phyloP scores from a whole-genome alignment of 2,797 vertebrate species.

The Phylloscopus collybita region DNA sequence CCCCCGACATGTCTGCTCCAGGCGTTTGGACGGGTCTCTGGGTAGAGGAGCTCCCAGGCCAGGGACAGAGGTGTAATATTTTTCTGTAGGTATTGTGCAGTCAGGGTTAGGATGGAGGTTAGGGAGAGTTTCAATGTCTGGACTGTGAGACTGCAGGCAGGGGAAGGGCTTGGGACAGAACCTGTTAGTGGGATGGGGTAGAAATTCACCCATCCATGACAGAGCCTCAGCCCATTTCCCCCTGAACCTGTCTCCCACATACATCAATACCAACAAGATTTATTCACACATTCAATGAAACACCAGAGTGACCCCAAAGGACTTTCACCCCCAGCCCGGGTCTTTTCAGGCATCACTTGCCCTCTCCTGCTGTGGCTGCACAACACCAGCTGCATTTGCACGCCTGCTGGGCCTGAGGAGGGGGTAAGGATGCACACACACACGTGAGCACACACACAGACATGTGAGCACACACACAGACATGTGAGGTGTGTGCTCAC shows the following conservation, averaged over 20 bases:
- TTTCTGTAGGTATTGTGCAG: background rate
- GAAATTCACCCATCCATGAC: background rate
- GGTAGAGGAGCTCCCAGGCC: background rate
- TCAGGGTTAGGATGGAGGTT: background rate
- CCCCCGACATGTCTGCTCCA: background rate
- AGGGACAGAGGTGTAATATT: background rate
- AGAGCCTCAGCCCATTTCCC: background rate
- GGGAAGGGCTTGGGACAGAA: background rate
- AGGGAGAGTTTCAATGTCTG: background rate
- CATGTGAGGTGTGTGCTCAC: rapidly evolving
- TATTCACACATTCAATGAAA: background rate
- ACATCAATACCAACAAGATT: background rate
- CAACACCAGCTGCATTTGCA: rapidly evolving
- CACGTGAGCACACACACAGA: rapidly evolving
- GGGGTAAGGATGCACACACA: rapidly evolving
- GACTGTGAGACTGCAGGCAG: background rate
- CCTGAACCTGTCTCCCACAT: background rate
- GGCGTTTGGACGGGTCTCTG: background rate
- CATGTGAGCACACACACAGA: rapidly evolving
- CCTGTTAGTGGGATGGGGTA: background rate
- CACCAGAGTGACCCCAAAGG: background rate
- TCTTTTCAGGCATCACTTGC: background rate
- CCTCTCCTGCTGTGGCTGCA: rapidly evolving
- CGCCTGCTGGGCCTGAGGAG: rapidly evolving
- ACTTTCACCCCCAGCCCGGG: rapidly evolving